Evolutionary conservation across 1,140 invertebrate species (phyloP).

Genomic region (Drosophila kurseongensis): DNA sequence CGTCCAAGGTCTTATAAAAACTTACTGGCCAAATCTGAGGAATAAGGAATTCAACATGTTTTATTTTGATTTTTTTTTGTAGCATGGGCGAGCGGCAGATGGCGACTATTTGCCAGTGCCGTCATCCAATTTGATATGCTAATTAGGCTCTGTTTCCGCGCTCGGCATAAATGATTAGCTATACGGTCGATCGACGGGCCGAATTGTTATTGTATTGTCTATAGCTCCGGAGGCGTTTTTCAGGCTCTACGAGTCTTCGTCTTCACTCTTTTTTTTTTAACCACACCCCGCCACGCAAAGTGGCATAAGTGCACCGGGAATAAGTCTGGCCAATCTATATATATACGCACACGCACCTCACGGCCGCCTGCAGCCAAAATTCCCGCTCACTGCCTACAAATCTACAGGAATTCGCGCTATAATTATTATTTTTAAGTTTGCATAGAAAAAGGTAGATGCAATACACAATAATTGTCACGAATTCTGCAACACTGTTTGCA

Average conservation of each 20-base stretch:
- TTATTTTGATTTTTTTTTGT: constrained; percentile 13
- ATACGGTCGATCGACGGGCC: constrained; percentile 6
- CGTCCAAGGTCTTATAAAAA: not conserved
- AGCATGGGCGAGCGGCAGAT: constrained; percentile 2
- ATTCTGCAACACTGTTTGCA: constrained; percentile 14
- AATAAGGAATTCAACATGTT: constrained; percentile 15
- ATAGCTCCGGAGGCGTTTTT: constrained; percentile 34
- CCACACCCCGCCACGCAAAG: constrained; percentile 47
- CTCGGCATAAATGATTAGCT: constrained; percentile 66
- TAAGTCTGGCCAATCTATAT: constrained; percentile 1
- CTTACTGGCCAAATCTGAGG: constrained; percentile 29
- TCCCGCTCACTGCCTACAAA: constrained; percentile 24
- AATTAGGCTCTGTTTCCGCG: constrained; percentile 44
- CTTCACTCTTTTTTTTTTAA: constrained; percentile 36
- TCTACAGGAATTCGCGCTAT: constrained; percentile 3
- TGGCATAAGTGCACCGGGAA: not conserved
- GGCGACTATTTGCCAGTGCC: constrained; percentile 12
- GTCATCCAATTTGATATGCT: constrained; percentile 70
- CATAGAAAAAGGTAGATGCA: constrained; percentile 28
- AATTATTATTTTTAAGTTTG: constrained; percentile 26
- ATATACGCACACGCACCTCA: constrained; percentile 26
- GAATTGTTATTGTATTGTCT: constrained; percentile 43
- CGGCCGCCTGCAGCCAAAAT: constrained; percentile 28
- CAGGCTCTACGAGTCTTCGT: constrained; percentile 21
- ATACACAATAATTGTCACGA: constrained; percentile 18